Conservation (phyloP, 1,140 invertebrate genomes). For the Uloborus diversus region DNA sequence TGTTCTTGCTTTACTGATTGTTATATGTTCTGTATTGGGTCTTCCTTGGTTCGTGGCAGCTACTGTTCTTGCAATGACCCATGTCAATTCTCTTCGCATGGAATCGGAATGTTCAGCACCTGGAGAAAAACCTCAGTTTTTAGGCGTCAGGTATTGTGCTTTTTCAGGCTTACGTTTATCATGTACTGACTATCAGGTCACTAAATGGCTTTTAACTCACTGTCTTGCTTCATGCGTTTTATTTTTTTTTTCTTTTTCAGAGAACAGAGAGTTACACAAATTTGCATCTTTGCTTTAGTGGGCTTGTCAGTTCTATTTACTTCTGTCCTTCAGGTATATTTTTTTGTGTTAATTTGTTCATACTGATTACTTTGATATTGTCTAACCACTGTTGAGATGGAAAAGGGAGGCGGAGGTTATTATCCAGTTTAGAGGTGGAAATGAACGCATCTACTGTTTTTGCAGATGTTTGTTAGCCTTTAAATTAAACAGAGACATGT, state of each 20-base stretch:
- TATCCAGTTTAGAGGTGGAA: too few relatives aligned
- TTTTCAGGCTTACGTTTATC: background rate
- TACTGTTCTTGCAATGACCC: constrained; percentile 97
- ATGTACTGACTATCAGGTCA: background rate
- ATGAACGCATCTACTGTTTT: too few relatives aligned
- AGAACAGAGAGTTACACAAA: constrained; percentile 96
- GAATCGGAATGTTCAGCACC: constrained; percentile 97
- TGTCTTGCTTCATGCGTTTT: background rate
- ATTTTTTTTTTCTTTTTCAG: constrained; percentile 67
- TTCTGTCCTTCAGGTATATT: constrained; percentile 76
- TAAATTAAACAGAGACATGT: too few relatives aligned
- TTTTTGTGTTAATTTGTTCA: too few relatives aligned
- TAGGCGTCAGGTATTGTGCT: constrained; percentile 79
- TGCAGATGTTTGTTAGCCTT: too few relatives aligned
- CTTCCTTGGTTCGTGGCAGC: constrained; percentile 97
- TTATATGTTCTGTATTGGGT: constrained; percentile 92
- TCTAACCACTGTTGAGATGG: too few relatives aligned
- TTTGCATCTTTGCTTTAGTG: constrained; percentile 94
- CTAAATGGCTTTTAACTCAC: too few relatives aligned
- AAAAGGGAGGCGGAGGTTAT: too few relatives aligned
- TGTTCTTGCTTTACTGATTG: constrained; percentile 86
- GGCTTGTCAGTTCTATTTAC: constrained; percentile 93
- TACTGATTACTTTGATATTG: too few relatives aligned
- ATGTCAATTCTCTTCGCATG: constrained; percentile 96
- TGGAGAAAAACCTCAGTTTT: constrained; percentile 96